Evolutionary conservation across 2,797 vertebrate species (phyloP), one percentile per base, ranked within the genome.

Genomic region (Bradypodion pumilum): DNA sequence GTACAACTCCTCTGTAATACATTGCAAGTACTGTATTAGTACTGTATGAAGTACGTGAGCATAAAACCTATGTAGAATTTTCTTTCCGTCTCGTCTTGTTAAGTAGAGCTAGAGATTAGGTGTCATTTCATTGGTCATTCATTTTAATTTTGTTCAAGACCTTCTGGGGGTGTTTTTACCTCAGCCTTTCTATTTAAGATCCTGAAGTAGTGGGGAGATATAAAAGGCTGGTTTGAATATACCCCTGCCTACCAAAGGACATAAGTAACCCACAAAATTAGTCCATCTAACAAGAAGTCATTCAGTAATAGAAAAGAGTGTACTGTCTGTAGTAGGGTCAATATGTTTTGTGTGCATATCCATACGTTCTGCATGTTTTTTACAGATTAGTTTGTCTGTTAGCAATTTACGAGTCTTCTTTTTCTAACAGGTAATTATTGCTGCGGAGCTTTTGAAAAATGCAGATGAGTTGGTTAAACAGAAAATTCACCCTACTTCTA

Each of bases 391-490:
- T 68, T 42, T 80, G 19, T 80, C 59, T 29, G 46, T 10, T 76
- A 8, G 65, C 77, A 85, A 0, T 80, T 69, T 23, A 40, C 42
- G 44, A 49, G 32, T 89, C 68, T 75, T 87, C 89, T 80, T 77
- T 83, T 56, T 88, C 62, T 77, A 85, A 83, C 78, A 99, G 98
- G 99, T 99, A 19, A 99, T 99, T 89, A 97, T 99, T 90, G 98
- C 98, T 70, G 99, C 99, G 82, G 99, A 99, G 87, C 95, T 99
- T 70, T 95, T 99, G 0, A 99, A 99, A 94, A 99, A 97, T 69
- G 99, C 99, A 6, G 98, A 99, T 92, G 99, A 99, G 89, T 95
- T 99, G 76, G 99, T 99, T 86, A 99, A 98, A 92, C 98, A 99
- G 96, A 99, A 95, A 96, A 99, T 99, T 91, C 99, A 99, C 88